Evolutionary conservation across 2,797 vertebrate genomes (phyloP).

Genomic region (Tragopan temminckii): DNA sequence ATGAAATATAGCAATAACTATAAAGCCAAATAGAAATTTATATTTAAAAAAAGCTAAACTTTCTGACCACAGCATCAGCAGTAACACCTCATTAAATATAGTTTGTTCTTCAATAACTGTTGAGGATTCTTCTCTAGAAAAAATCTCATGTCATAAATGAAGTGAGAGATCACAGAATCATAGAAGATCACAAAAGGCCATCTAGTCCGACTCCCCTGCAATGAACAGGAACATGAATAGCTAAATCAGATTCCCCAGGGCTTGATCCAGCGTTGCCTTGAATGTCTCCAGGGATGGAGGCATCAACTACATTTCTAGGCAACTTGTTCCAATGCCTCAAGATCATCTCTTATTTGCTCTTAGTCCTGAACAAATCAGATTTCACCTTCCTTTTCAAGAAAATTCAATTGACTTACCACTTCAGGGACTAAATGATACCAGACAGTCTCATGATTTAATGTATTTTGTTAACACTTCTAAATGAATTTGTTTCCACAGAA

Average conservation of each 20-base stretch:
- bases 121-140: neutral
- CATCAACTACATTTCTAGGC: too few relatives aligned
- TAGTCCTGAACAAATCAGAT: neutral
- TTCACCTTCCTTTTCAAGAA: neutral
- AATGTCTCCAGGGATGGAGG: too few relatives aligned
- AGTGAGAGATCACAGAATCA: neutral
- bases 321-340: too few relatives aligned
- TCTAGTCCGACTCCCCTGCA: too few relatives aligned
- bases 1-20: neutral
- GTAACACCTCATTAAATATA: neutral
- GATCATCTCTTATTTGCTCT: neutral
- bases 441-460: neutral
- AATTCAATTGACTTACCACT: neutral
- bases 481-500: conserved; percentile 23
- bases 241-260: too few relatives aligned
- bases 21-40: neutral
- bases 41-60: neutral
- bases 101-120: neutral
- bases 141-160: neutral
- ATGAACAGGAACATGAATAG: too few relatives aligned
- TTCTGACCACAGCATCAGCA: neutral
- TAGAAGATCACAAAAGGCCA: too few relatives aligned
- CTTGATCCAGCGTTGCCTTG: too few relatives aligned
- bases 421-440: neutral
- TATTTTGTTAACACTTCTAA: neutral